Percentiles rank a stretch among this genome's conserved stretches.
These are phyloP conservation scores for Peromyscus nudipes DNA, from an alignment of 2,797 vertebrate genomes.

Conservation along the genomic window DNA sequence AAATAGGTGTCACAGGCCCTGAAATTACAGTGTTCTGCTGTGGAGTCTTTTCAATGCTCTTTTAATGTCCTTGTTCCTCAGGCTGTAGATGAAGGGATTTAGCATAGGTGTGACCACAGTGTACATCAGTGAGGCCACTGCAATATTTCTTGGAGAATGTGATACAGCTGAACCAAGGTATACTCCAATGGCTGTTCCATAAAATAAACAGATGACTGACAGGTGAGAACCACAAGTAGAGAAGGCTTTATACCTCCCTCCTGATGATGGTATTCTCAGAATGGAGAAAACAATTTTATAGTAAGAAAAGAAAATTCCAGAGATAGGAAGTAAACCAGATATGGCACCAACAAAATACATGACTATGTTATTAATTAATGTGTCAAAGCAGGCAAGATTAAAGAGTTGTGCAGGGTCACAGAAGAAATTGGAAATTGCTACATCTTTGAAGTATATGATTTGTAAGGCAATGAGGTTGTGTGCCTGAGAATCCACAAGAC, in stretches of 20 bases:
- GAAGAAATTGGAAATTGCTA: slow-evolving; percentile 49
- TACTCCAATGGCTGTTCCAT: slow-evolving; percentile 13
- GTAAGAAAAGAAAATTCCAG: slow-evolving; percentile 74
- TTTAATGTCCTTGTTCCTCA: slow-evolving; percentile 47
- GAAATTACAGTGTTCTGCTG: slow-evolving; percentile 38
- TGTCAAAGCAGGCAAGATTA: slow-evolving; percentile 7
- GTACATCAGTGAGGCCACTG: slow-evolving; percentile 14
- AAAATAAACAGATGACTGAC: slow-evolving; percentile 66
- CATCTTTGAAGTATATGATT: background rate
- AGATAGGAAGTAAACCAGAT: slow-evolving; percentile 11
- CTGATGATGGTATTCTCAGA: slow-evolving; percentile 22
- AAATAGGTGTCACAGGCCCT: background rate
- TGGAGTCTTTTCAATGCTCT: background rate
- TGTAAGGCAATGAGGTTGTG: slow-evolving; percentile 4
- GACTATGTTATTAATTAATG: background rate
- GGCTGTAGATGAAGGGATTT: slow-evolving; percentile 62
- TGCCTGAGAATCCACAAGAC: slow-evolving; percentile 15
- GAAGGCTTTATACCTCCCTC: slow-evolving; percentile 75
- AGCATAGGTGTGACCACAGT: slow-evolving; percentile 58
- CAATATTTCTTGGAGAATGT: background rate
- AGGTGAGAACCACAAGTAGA: slow-evolving; percentile 80
- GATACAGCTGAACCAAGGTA: slow-evolving; percentile 12
- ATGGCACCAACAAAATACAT: background rate
- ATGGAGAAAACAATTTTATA: slow-evolving; percentile 63
- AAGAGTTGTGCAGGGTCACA: slow-evolving; percentile 57